Percentiles rank a stretch among this genome's conserved stretches.
phyloP scores from a whole-genome alignment of 2,797 vertebrate species.

The Catostomus latipinnis region DNA sequence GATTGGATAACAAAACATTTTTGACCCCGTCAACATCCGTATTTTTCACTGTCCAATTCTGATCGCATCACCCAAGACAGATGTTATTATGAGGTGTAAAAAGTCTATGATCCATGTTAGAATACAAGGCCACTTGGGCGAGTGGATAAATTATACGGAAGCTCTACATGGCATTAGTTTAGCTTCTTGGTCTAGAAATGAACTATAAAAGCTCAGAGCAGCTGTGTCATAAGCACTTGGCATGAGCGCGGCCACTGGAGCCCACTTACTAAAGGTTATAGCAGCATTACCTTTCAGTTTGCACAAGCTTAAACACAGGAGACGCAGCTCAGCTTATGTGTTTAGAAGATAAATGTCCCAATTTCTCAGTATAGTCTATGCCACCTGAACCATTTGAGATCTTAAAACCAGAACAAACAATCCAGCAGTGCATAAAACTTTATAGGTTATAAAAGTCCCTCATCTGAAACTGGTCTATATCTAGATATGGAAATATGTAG shows the following conservation, averaged over 20 bases:
- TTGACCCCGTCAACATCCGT: too few species aligned
- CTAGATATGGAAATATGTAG: too few species aligned
- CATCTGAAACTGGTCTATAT: too few species aligned
- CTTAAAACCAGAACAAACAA: neutral
- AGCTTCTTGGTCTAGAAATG: conserved; percentile 18
- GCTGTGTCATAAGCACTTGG: conserved; percentile 40
- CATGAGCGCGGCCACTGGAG: conserved; percentile 24
- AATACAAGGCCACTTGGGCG: neutral
- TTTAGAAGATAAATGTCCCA: conserved; percentile 36
- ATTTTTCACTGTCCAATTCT: too few species aligned
- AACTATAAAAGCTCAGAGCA: conserved; percentile 33
- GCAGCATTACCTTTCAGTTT: conserved; percentile 15
- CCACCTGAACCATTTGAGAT: conserved; percentile 35
- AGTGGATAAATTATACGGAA: neutral
- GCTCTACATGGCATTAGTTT: conserved; percentile 2
- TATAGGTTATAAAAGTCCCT: neutral
- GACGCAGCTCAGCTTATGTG: neutral
- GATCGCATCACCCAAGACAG: too few species aligned
- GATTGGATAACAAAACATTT: too few species aligned
- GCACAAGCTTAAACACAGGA: conserved; percentile 16
- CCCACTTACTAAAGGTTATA: conserved; percentile 45
- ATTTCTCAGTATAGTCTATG: conserved; percentile 2
- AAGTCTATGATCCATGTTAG: neutral
- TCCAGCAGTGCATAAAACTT: neutral
- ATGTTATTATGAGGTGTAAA: too few species aligned